A percentile compares a stretch with the other conserved stretches of the same genome.
Evolutionary conservation across 1,140 invertebrate species (phyloP).

Genomic region (Drosophila pseudoobscura): DNA sequence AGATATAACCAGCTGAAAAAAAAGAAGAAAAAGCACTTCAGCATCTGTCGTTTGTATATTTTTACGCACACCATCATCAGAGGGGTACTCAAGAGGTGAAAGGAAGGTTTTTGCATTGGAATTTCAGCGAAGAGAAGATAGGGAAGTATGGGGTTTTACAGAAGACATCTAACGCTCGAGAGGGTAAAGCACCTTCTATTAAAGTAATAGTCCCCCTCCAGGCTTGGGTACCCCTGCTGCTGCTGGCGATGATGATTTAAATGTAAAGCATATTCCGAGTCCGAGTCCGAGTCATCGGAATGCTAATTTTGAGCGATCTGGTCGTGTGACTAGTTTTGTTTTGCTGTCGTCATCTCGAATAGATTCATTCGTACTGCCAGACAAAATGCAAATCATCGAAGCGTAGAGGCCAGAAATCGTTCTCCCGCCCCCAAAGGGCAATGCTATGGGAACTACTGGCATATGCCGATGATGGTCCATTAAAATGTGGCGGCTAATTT

Average conservation of each 20-base stretch:
- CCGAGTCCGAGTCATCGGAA: conserved; percentile 26
- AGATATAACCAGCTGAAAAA: conserved; percentile 25
- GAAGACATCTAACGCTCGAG: too few species aligned
- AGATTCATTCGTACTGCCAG: conserved; percentile 26
- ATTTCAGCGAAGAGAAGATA: too few species aligned
- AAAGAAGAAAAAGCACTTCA: conserved; percentile 14
- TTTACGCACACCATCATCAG: conserved; percentile 11
- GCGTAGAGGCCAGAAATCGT: neutral
- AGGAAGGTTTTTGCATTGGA: conserved; percentile 6
- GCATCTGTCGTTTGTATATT: conserved; percentile 35
- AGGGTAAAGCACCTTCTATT: too few species aligned
- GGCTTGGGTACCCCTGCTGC: conserved; percentile 11
- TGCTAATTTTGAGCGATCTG: conserved; percentile 26
- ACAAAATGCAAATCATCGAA: conserved; percentile 36
- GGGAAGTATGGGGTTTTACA: too few species aligned
- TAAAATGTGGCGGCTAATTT: conserved; percentile 24
- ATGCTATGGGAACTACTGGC: conserved; percentile 2
- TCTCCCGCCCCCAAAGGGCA: neutral
- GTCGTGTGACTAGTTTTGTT: conserved; percentile 43
- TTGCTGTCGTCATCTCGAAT: neutral
- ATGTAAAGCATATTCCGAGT: conserved; percentile 39
- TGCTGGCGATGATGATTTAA: conserved; percentile 20
- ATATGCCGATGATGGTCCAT: conserved; percentile 14
- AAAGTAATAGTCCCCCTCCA: too few species aligned
- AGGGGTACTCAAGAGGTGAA: conserved; percentile 34